Base-by-base conservation (phyloP, 2,888 invertebrate species). In the Drosophila anomalata region DNA sequence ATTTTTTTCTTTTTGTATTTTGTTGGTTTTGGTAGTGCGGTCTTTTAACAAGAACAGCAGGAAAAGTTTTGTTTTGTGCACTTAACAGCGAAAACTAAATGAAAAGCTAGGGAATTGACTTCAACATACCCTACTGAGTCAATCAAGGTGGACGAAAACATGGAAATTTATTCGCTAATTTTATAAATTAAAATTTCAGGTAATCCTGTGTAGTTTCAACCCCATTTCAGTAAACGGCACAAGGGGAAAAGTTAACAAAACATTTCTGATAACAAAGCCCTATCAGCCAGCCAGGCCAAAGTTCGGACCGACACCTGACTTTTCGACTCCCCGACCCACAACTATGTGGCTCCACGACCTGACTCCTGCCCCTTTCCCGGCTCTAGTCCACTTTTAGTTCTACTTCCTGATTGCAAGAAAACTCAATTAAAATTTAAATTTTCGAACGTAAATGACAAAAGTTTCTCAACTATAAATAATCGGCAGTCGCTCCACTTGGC, bases 371-470 rank as follows among this genome's bases (percentile, higher is more conserved):
- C 14, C 24, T n/a, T 14, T n/a, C n/a, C 22, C 5, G n/a, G 36
- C 6, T 5, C 5, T 26, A 29, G 14, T 9, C 20, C 42, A 14
- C 51, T 36, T 20, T 12, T 12, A 31, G 54, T 53, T 31, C 24
- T 31, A 31, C 70, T 59, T 59, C 51, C 58, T 69, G 63, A 72
- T 56, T 75, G 83, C 77, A 77, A 87, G 85, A 74, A 88, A 86
- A 86, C 85, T 86, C 89, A 86, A 86, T 86, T 86, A 86, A 86
- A 86, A 86, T 86, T 86, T 82, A 84, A 87, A 88, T 88, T 88
- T 88, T 77, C 87, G 78, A 81, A 86, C 85, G 85, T 75, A 88
- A 88, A 86, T 86, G 85, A 86, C 85, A 88, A 86, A 86, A 86
- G 79, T 88, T 86, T 85, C 76, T 84, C 87, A 88, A 88, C 85